phyloP scores from a whole-genome alignment of 2,113 vertebrate genomes.

The Eretmochelys imbricata region DNA sequence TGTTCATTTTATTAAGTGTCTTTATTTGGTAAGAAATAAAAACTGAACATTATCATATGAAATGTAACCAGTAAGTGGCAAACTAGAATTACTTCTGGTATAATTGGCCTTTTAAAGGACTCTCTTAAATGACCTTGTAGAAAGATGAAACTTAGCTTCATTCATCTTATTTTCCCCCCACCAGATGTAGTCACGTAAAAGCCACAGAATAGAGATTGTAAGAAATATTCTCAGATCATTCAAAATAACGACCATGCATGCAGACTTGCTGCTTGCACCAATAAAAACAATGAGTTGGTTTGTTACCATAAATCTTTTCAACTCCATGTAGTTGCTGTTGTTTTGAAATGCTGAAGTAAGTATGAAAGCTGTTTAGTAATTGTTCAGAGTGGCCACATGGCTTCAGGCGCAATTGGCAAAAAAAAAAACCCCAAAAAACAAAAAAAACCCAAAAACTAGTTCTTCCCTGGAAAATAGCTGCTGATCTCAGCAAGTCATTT shows the following conservation, averaged over 20 bases:
- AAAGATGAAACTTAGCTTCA: not conserved
- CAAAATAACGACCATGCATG: not conserved
- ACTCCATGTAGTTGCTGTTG: not conserved
- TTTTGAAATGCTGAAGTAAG: not conserved
- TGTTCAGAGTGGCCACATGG: not conserved
- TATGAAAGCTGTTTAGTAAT: conserved; percentile 18
- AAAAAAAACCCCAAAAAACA: not conserved
- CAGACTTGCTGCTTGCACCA: not conserved
- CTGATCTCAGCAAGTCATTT: not conserved
- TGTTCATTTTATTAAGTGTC: not conserved
- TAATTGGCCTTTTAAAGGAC: not conserved
- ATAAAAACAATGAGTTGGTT: not conserved
- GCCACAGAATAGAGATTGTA: fast-evolving
- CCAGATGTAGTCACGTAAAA: not conserved
- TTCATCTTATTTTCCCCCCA: not conserved
- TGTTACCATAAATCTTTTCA: not conserved
- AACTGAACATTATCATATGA: not conserved
- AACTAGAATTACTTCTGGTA: not conserved
- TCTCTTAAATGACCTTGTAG: not conserved
- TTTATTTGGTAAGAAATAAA: not conserved
- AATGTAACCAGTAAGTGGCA: not conserved
- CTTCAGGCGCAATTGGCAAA: conserved; percentile 31
- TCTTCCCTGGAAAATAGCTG: not conserved
- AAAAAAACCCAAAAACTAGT: too few relatives aligned
- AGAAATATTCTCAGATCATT: fast-evolving